Base-by-base conservation (phyloP, 2,888 invertebrate species). In the Eueremaeus valkanovi region DNA sequence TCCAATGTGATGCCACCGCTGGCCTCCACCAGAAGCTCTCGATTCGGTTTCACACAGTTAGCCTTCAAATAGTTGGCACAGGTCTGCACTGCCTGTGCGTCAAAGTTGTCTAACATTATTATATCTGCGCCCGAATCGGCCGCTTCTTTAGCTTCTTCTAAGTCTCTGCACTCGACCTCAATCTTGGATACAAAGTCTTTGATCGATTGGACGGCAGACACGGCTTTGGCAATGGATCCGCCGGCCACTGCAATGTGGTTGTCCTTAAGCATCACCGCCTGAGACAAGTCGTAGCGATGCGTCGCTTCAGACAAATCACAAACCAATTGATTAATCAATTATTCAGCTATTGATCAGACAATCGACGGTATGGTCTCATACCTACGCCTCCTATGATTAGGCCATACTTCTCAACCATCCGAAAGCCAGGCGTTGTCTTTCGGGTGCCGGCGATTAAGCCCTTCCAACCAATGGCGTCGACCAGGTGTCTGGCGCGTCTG, bases 201-300 rank as follows among this genome's bases (percentile, higher is more conserved):
- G n/a, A 81, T 79, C 9, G 80, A 78, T 42, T 79, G 80, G 3
- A 82, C 84, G 3, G 21, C 33, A n/a, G 33, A 21, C 21, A 75
- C n/a, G 29, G 49, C 49, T 42, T 2, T 27, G 16, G 51, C 16
- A 45, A 63, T 42, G 16, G 76, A 68, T 5, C 66, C 66, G 18
- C 40, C 9, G 63, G n/a, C 82, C 3, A 61, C 6, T 9, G 84
- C 84, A 29, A 82, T 82, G 78, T 85, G 85, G 78, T 85, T 85
- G 77, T 85, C 85, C 78, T 85, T 85, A 73, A 85, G 79, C 84
- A 85, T 85, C 3, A 85, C 81, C 84, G 85, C 83, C 13, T 83
- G 81, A 0, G 84, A 84, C 63, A 85, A 78, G 77, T 84, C 84
- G 76, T 83, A 82, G 18, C 85, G 79, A 80, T 85, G 85, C 11